Evolutionary conservation across 2,797 vertebrate species (phyloP).

Genomic region (Poecilia wingei): DNA sequence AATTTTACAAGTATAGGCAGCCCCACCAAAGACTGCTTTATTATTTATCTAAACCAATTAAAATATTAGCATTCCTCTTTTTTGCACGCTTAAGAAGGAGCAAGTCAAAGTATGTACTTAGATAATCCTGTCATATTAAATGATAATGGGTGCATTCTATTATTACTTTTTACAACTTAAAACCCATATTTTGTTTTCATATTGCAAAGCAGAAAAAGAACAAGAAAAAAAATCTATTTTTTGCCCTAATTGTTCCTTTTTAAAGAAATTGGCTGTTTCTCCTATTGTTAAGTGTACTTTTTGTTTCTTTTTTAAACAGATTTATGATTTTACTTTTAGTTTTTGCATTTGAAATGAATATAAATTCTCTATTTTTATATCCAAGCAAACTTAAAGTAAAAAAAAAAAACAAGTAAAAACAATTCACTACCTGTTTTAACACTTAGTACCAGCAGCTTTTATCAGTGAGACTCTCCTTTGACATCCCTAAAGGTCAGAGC

Average conservation of each 20-base stretch:
- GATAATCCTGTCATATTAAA: neutral
- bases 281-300: neutral
- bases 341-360: neutral
- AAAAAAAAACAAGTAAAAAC: no score
- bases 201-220: neutral
- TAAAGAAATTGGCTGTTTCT: neutral
- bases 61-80: neutral
- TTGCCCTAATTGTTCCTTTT: neutral
- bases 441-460: neutral
- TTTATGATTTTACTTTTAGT: neutral
- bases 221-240: neutral
- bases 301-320: neutral
- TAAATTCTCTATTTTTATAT: neutral
- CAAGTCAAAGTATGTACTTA: neutral
- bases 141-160: neutral
- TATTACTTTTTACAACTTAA: neutral
- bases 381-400: neutral
- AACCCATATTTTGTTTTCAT: neutral
- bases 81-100: neutral
- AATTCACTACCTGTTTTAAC: neutral
- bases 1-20: neutral
- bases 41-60: neutral
- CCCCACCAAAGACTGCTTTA: neutral
- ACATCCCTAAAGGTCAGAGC: neutral
- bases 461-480: neutral